Percentiles rank a stretch among this genome's conserved stretches.
Evolutionary conservation across 2,888 invertebrate genomes (phyloP).

Genomic region (Fragum whitleyi): DNA sequence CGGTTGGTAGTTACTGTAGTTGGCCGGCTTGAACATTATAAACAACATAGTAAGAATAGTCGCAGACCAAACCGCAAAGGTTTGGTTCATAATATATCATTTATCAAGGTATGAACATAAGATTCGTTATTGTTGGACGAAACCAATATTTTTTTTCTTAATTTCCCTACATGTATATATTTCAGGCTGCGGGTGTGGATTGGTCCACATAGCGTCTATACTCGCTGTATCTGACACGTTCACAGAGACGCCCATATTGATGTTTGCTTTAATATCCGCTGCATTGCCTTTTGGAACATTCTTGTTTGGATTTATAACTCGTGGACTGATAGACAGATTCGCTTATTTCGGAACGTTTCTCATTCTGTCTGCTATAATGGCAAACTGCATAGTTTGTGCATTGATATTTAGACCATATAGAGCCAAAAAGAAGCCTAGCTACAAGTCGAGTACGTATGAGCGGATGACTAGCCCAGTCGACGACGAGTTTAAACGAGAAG

Average conservation of each 20-base stretch:
- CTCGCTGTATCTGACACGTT: conserved; percentile 33
- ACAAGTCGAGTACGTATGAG: conserved; percentile 2
- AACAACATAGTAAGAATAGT: no score
- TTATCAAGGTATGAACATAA: no score
- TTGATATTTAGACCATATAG: conserved; percentile 34
- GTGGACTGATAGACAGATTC: conserved; percentile 28
- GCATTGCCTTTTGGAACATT: conserved; percentile 32
- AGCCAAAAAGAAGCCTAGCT: neutral
- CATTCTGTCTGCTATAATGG: conserved; percentile 30
- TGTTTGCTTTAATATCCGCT: conserved; percentile 11
- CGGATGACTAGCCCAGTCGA: conserved; percentile 9
- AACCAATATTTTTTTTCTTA: no score
- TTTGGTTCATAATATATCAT: no score
- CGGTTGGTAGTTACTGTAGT: no score
- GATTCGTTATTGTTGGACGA: no score
- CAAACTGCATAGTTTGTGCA: conserved; percentile 31
- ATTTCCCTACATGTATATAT: no score
- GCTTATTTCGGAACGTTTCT: conserved; percentile 40
- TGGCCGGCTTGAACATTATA: no score
- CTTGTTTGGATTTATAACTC: conserved; percentile 30
- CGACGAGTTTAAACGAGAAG: neutral
- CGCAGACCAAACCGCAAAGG: no score
- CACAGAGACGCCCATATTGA: conserved; percentile 5
- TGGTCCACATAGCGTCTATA: conserved; percentile 23
- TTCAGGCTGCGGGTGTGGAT: conserved; percentile 32